Evolutionary conservation across 2,113 vertebrate genomes (phyloP).

Genomic region (Saimiri boliviensis): DNA sequence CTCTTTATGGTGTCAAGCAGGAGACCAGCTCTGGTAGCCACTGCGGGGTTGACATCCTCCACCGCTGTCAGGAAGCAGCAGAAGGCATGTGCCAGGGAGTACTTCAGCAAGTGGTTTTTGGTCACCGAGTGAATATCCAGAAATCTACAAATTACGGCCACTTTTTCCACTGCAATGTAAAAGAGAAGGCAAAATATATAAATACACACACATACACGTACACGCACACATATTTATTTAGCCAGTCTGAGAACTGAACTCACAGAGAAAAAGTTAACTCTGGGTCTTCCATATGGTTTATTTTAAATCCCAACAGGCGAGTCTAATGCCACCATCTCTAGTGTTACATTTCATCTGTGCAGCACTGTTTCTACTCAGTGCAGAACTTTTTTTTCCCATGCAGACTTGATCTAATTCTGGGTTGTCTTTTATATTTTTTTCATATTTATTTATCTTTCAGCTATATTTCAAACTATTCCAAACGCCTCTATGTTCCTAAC

Average conservation of each 20-base stretch:
- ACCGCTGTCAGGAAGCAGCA: constrained; percentile 98
- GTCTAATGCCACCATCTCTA: neutral
- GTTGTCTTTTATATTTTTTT: neutral
- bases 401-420: neutral
- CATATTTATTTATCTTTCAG: constrained; percentile 15
- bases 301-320: neutral
- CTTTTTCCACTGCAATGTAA: constrained; percentile 92
- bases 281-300: neutral
- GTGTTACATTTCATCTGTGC: neutral
- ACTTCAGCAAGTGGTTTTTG: constrained; percentile 98
- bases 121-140: constrained; percentile 98
- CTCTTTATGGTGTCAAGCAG: constrained; percentile 97
- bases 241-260: constrained; percentile 4
- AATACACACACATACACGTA: neutral
- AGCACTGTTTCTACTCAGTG: neutral
- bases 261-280: neutral
- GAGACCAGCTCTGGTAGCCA: constrained; percentile 96
- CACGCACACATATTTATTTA: constrained; percentile 24
- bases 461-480: constrained; percentile 2
- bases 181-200: constrained; percentile 35
- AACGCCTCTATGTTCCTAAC: neutral
- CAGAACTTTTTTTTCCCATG: neutral
- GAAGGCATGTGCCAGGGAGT: constrained; percentile 97
- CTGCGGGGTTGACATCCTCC: constrained; percentile 98
- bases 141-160: constrained; percentile 97